Percentiles rank a stretch among this genome's conserved stretches.
Conservation (phyloP, 2,113 vertebrate genomes). For the Fulmarus glacialis region DNA sequence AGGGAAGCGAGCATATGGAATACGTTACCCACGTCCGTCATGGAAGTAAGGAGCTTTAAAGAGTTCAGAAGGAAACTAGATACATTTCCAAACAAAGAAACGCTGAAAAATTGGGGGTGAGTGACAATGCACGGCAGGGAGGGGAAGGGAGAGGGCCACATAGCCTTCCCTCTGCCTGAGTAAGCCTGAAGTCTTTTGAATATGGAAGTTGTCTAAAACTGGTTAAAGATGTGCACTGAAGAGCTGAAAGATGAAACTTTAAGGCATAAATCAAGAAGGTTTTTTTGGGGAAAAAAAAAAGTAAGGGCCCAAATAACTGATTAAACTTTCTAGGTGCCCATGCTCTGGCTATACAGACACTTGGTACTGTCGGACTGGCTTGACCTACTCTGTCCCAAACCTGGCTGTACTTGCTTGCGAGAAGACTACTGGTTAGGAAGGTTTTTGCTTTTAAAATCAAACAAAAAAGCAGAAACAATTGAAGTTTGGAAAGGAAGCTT, state of each 20-base stretch:
- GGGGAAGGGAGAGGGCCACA: not conserved
- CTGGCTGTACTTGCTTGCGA: rapidly evolving
- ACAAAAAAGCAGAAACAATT: not conserved
- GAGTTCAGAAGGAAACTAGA: constrained; percentile 36
- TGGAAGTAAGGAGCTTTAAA: not conserved
- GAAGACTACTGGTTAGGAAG: not conserved
- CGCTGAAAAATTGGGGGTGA: not conserved
- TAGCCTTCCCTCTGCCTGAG: not conserved
- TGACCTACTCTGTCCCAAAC: not conserved
- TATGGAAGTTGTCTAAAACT: not conserved
- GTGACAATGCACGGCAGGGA: not conserved
- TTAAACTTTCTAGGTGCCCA: not conserved
- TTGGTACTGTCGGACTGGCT: rapidly evolving
- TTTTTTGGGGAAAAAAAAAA: not conserved
- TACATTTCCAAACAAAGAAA: constrained; percentile 20
- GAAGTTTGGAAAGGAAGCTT: not conserved
- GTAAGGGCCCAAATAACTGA: not conserved
- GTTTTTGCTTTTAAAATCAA: not conserved
- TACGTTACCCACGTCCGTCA: not conserved
- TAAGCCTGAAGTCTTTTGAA: not conserved
- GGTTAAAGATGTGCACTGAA: not conserved
- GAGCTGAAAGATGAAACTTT: not conserved
- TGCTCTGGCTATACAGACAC: not conserved
- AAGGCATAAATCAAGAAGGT: not conserved
- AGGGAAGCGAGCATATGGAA: not conserved